Conservation (phyloP, 2,797 vertebrate genomes). For the Paramormyrops hopkinsi region DNA sequence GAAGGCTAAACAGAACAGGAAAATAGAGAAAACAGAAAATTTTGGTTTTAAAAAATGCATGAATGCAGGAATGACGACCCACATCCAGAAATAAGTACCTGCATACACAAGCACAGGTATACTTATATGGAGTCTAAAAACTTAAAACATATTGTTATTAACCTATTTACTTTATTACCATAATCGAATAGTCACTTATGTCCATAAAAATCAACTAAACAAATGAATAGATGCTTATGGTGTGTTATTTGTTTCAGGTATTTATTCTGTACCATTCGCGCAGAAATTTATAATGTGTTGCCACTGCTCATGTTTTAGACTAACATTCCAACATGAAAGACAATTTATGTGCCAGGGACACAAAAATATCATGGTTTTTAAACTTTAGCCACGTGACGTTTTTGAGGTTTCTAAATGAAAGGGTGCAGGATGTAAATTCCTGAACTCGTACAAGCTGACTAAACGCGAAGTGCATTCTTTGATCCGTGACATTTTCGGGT, state of each 20-base stretch:
- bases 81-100: neutral
- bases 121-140: neutral
- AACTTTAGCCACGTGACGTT: conserved; percentile 23
- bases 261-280: neutral
- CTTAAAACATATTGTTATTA: neutral
- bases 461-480: conserved; percentile 30
- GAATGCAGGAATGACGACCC: neutral
- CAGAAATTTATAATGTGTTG: neutral
- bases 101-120: neutral
- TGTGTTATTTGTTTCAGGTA: neutral
- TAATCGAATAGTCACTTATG: neutral
- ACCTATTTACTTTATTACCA: neutral
- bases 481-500: conserved; percentile 24
- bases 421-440: conserved; percentile 16
- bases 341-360: conserved; percentile 9
- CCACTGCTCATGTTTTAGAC: conserved; percentile 7
- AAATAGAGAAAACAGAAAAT: neutral
- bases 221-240: neutral
- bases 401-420: conserved; percentile 30
- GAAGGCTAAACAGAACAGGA: conserved; percentile 16
- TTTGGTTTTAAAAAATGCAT: neutral
- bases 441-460: conserved; percentile 24
- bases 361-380: conserved; percentile 19
- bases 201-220: neutral
- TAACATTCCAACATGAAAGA: conserved; percentile 6